Percentiles rank a stretch among this genome's conserved stretches.
Conservation (phyloP, 2,113 vertebrate genomes). For the Dinomys branickii region DNA sequence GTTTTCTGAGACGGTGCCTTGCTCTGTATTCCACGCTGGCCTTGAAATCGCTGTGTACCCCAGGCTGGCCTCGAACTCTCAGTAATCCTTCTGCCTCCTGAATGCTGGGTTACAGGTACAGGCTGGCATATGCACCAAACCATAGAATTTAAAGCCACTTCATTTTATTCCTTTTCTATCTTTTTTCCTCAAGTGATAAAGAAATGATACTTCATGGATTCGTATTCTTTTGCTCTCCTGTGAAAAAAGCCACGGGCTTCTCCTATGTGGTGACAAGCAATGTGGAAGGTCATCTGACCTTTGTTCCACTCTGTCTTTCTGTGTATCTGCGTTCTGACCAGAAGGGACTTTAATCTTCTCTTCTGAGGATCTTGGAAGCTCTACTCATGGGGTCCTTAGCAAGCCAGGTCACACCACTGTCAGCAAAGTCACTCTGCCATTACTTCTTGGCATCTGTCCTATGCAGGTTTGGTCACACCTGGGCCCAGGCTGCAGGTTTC, state of each 20-base stretch:
- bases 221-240: neutral
- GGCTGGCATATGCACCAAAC: neutral
- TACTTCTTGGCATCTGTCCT: neutral
- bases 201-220: neutral
- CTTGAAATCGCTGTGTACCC: neutral
- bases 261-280: neutral
- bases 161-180: neutral
- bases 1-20: neutral
- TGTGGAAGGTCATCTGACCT: neutral
- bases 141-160: neutral
- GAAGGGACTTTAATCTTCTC: neutral
- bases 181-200: neutral
- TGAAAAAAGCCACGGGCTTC: neutral
- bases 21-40: neutral
- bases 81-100: neutral
- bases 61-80: neutral
- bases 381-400: neutral
- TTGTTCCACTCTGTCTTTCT: neutral
- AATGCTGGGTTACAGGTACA: neutral
- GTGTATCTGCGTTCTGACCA: neutral
- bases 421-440: neutral
- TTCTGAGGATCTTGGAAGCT: neutral
- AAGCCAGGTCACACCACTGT: neutral
- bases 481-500: neutral
- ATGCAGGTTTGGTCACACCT: neutral